phyloP scores from a whole-genome alignment of 2,888 invertebrate genomes.

The Steromphala cineraria region DNA sequence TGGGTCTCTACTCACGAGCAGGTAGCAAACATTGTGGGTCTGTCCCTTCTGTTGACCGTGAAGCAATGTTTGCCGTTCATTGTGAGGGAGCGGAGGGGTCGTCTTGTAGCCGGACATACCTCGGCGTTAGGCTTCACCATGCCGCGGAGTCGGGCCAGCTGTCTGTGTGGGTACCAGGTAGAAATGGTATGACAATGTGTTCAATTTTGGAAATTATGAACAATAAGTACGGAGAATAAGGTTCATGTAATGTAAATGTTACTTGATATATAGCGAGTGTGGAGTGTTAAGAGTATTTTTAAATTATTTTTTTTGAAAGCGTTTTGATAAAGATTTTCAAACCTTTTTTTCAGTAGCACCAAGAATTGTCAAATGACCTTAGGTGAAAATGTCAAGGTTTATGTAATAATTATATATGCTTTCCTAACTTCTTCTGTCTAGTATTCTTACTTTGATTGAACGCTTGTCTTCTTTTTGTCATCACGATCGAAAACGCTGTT shows the following conservation, averaged over 20 bases:
- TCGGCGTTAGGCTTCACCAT: neutral
- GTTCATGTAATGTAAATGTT: too few relatives aligned
- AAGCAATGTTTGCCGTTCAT: neutral
- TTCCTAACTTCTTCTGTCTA: too few relatives aligned
- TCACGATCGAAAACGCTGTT: neutral
- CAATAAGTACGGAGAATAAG: neutral
- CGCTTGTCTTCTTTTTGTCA: neutral
- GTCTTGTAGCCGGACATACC: neutral
- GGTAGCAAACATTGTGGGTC: constrained; percentile 1
- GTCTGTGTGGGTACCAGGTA: neutral
- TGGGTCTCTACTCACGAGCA: neutral
- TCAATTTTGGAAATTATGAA: neutral
- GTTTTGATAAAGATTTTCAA: too few relatives aligned
- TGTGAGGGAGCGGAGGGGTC: neutral
- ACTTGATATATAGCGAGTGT: too few relatives aligned
- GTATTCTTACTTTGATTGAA: neutral
- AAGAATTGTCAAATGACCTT: too few relatives aligned
- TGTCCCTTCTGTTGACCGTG: neutral
- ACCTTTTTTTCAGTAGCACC: too few relatives aligned
- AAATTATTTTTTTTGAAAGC: too few relatives aligned
- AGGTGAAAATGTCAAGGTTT: too few relatives aligned
- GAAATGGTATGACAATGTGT: neutral
- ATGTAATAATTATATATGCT: too few relatives aligned
- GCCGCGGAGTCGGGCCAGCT: neutral
- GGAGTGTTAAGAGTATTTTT: too few relatives aligned